phyloP scores from a whole-genome alignment of 2,113 vertebrate genomes.

The Rhinogobius similis region DNA sequence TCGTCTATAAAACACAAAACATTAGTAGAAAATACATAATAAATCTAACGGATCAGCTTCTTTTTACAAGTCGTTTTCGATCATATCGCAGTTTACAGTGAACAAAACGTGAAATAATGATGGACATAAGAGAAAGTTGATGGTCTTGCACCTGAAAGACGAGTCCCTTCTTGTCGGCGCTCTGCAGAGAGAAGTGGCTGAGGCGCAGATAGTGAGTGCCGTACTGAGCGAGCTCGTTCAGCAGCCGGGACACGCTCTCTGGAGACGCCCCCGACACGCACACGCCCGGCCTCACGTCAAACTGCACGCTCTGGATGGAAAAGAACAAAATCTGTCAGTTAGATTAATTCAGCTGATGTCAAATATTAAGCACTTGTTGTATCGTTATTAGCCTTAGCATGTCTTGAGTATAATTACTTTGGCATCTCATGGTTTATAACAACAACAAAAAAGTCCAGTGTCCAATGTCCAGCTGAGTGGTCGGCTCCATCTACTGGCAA shows the following conservation, averaged over 20 bases:
- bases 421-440: too few relatives aligned
- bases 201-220: conserved; percentile 91
- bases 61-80: not conserved
- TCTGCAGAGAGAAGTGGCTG: conserved; percentile 89
- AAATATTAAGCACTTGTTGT: too few relatives aligned
- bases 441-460: too few relatives aligned
- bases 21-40: too few relatives aligned
- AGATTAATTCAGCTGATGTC: not conserved
- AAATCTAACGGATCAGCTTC: too few relatives aligned
- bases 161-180: conserved; percentile 85
- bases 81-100: not conserved
- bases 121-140: too few relatives aligned
- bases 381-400: too few relatives aligned
- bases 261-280: conserved; percentile 92
- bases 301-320: conserved; percentile 82
- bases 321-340: not conserved
- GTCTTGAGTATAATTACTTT: too few relatives aligned
- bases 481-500: too few relatives aligned
- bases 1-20: too few relatives aligned
- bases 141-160: conserved; percentile 88
- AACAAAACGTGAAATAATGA: too few relatives aligned
- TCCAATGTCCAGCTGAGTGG: too few relatives aligned
- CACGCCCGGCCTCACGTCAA: conserved; percentile 85
- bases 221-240: conserved; percentile 87
- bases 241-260: conserved; percentile 87